Evolutionary conservation across 2,888 invertebrate species (phyloP).

Genomic region (Melanostoma scalare): DNA sequence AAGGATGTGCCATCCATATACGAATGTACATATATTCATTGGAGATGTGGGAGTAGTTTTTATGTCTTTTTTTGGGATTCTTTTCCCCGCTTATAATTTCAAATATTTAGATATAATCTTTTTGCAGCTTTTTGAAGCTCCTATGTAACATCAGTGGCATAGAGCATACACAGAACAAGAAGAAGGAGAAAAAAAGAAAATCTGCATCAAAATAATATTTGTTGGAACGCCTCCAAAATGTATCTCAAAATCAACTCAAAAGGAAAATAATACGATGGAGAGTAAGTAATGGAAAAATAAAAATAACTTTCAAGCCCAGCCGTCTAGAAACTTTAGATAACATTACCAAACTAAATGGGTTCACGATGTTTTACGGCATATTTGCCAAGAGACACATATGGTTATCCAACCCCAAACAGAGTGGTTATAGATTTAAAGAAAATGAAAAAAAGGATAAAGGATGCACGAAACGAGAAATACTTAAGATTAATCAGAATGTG

Average conservation of each 20-base stretch:
- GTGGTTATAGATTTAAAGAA: conserved; percentile 17
- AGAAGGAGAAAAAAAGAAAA: background rate
- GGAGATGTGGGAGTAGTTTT: no score
- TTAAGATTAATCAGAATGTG: conserved; percentile 57
- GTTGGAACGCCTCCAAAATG: conserved; percentile 59
- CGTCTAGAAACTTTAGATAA: conserved; percentile 69
- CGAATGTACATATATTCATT: no score
- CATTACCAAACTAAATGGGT: conserved; percentile 43
- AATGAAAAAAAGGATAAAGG: conserved; percentile 9
- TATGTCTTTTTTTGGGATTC: no score
- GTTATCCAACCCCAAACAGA: background rate
- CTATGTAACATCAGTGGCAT: background rate
- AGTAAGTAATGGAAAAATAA: background rate
- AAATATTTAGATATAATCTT: background rate
- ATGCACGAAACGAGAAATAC: conserved; percentile 30
- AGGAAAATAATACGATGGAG: background rate
- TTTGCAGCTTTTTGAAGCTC: conserved; percentile 1
- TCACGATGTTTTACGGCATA: conserved; percentile 25
- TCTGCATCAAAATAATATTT: conserved; percentile 48
- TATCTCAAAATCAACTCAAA: conserved; percentile 34
- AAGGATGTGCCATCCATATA: background rate
- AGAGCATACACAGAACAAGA: conserved; percentile 1
- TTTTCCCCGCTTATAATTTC: no score
- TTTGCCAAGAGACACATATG: conserved; percentile 30
- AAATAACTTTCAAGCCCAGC: conserved; percentile 42